Conservation (phyloP, 1,140 invertebrate genomes). For the Mercenaria mercenaria region DNA sequence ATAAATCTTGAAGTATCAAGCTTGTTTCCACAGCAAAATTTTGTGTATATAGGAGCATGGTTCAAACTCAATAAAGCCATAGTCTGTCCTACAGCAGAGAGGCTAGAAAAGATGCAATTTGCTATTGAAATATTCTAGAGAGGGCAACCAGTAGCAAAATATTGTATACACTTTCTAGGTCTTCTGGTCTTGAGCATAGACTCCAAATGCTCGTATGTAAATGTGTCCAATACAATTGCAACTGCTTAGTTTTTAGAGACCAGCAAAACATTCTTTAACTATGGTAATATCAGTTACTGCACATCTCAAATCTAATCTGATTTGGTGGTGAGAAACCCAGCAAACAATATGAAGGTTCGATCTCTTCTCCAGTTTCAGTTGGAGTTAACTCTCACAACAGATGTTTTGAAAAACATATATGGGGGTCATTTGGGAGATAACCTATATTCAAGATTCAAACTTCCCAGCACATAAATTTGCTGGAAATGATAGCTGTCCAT, state of each 20-base stretch:
- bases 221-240: conserved; percentile 60
- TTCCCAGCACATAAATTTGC: conserved; percentile 37
- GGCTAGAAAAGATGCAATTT: no score
- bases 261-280: background rate
- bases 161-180: conserved; percentile 18
- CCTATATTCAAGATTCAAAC: background rate
- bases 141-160: background rate
- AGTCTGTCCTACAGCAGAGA: no score
- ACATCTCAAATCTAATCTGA: background rate
- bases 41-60: no score
- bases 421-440: background rate
- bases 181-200: conserved; percentile 31
- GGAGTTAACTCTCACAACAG: background rate
- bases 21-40: no score
- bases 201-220: conserved; percentile 47
- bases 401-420: conserved; percentile 6
- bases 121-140: background rate
- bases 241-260: conserved; percentile 44
- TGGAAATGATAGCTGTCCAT: conserved; percentile 66
- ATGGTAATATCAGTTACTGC: background rate
- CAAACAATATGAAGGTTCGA: conserved; percentile 17
- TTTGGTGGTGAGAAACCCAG: background rate
- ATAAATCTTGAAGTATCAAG: no score
- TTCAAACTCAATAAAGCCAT: no score
- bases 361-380: no score